Evolutionary conservation across 2,797 vertebrate species (phyloP).

Genomic region (Triplophysa yarkandensis): DNA sequence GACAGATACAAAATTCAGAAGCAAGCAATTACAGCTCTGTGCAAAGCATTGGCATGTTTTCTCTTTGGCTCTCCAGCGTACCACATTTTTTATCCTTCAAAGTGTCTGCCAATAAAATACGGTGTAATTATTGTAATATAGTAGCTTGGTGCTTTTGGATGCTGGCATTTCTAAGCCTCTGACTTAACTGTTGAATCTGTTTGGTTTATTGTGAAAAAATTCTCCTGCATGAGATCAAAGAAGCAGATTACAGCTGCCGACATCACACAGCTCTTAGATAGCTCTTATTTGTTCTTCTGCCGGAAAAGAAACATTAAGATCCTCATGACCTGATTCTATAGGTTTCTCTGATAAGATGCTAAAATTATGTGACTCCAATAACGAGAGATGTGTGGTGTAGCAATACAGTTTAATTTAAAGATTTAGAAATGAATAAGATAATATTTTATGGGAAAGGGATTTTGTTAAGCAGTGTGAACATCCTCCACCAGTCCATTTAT

Average conservation of each 20-base stretch:
- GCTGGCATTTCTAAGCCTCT: neutral
- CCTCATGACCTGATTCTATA: neutral
- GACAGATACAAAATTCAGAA: constrained; percentile 5
- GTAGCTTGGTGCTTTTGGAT: neutral
- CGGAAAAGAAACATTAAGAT: neutral
- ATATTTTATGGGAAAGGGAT: neutral
- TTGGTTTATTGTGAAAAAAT: constrained; percentile 13
- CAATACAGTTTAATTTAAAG: neutral
- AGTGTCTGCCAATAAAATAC: neutral
- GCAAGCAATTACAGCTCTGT: neutral
- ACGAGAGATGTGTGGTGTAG: neutral
- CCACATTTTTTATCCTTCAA: neutral
- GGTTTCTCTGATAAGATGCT: neutral
- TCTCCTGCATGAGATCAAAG: constrained; percentile 16
- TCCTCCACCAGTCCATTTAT: neutral
- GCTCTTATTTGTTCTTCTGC: constrained; percentile 14
- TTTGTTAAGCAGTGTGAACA: neutral
- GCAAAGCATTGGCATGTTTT: constrained; percentile 11
- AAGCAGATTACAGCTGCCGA: neutral
- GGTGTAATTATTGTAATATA: neutral
- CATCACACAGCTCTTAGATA: constrained; percentile 4
- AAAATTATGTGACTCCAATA: neutral
- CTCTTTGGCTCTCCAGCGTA: neutral
- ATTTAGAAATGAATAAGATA: neutral
- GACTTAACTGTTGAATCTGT: constrained; percentile 12